Base-by-base conservation (phyloP, 2,888 invertebrate genomes). In the Corythucha ciliata region DNA sequence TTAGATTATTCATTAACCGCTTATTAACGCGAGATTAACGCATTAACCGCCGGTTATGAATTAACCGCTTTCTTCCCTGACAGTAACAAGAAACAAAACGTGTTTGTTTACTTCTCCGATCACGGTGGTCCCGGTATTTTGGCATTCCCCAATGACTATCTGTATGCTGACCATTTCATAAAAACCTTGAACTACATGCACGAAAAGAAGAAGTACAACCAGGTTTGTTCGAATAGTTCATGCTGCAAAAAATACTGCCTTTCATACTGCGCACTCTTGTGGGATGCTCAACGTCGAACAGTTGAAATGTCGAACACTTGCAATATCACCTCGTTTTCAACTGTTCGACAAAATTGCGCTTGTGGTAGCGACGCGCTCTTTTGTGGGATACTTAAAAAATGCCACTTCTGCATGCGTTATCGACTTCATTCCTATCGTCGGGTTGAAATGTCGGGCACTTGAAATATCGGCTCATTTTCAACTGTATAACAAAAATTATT, bases 21-120 rank as follows among this genome's bases (percentile, higher is more conserved):
- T n/a, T n/a, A n/a, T n/a, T n/a, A n/a, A n/a, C n/a, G n/a, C n/a
- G n/a, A n/a, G n/a, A n/a, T n/a, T n/a, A n/a, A n/a, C n/a, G n/a
- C n/a, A n/a, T n/a, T n/a, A n/a, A n/a, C n/a, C n/a, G n/a, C n/a
- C n/a, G n/a, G n/a, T n/a, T n/a, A n/a, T 10, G 37, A 10, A 37
- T 37, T 37, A 8, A 10, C 14, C 14, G 14, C 14, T 37, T 10
- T 16, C 14, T 37, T 16, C 8, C 14, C 16, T 45, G 21, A 12
- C 40, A 52, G 46, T 47, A 27, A 40, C 21, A 21, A 32, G 4
- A 77, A 77, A 18, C 27, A 42, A 61, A 69, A 72, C 58, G 66
- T 78, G 18, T 78, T 78, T 65, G 70, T 78, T 36, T 74, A 74
- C 65, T 77, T 77, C 67, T 72, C 71, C 36, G 78, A 78, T 62